phyloP scores from a whole-genome alignment of 2,888 invertebrate species.

The Macaria notata region DNA sequence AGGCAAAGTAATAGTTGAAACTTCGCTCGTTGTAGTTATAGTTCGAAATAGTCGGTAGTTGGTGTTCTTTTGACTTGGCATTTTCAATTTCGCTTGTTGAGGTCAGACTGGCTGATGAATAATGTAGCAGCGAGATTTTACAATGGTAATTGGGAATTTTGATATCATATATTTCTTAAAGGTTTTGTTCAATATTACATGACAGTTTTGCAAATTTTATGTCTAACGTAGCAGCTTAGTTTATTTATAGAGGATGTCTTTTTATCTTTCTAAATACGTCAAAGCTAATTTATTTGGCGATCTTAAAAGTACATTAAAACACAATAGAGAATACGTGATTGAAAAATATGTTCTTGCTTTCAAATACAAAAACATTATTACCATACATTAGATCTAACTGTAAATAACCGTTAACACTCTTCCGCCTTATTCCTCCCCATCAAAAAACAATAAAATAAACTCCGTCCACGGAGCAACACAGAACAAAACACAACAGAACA shows the following conservation, averaged over 20 bases:
- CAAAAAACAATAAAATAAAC: slow-evolving; percentile 28
- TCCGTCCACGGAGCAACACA: slow-evolving; percentile 19
- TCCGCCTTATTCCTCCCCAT: slow-evolving; percentile 21
- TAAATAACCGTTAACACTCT: slow-evolving; percentile 9
- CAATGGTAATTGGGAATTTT: slow-evolving; percentile 3
- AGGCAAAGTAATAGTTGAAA: slow-evolving; percentile 26
- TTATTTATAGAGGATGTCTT: too few species aligned
- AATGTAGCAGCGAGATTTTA: slow-evolving; percentile 3
- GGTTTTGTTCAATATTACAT: too few species aligned
- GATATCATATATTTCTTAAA: not conserved
- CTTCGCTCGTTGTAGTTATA: slow-evolving; percentile 18
- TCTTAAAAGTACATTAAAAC: too few species aligned
- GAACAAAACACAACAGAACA: slow-evolving; percentile 20
- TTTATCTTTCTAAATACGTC: too few species aligned
- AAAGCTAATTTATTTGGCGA: too few species aligned
- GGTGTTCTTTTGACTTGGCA: slow-evolving; percentile 16
- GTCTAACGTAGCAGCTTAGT: too few species aligned
- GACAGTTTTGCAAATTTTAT: too few species aligned
- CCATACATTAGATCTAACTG: slow-evolving; percentile 1
- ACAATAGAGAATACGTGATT: too few species aligned
- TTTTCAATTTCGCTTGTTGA: slow-evolving; percentile 14
- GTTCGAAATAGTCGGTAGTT: slow-evolving; percentile 12
- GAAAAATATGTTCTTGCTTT: too few species aligned
- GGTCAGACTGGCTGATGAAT: slow-evolving; percentile 7
- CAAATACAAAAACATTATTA: too few species aligned